Base-by-base conservation (phyloP, 2,797 vertebrate genomes). In the Periophthalmus magnuspinnatus region DNA sequence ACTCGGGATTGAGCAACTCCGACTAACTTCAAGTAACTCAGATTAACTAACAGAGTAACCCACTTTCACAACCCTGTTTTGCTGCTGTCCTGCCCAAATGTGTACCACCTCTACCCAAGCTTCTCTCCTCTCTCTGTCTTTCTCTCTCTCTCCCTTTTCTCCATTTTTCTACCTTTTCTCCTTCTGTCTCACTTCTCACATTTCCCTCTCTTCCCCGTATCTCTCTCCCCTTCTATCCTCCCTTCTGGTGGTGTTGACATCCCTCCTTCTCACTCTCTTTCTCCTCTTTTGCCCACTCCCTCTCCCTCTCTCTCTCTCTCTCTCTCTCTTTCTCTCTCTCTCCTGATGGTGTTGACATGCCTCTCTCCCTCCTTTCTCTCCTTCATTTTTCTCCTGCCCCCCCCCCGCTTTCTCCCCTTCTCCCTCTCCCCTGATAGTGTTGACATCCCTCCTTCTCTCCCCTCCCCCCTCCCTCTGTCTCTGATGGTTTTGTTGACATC, bases 21-120 rank as follows among this genome's bases (percentile, higher is more conserved):
- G 34, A 76, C 68, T 69, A 76, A 81, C 57, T 68, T 45, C 5
- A 69, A 47, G 69, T 74, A 74, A 0, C 71, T 4, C 2, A 3
- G 9, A 89, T 65, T 67, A n/a, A n/a, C n/a, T n/a, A n/a, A n/a
- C 48, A 7, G 33, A 76, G 70, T 69, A 74, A 82, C 56, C 67
- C 47, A 5, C 69, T 88, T 90, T 89, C 83, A 75, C 84, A 90
- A 90, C 72, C 22, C 7, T 81, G 76, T 78, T 85, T 72, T 81
- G 74, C 68, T 67, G 38, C 77, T 66, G 68, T 72, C 41, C 28
- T 28, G 28, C 28, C 67, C 76, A 36, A 45, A 28, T 28, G 28
- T 3, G 28, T 28, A 28, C 28, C 28, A 28, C 28, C 28, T 28
- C 28, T 28, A 28, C 28, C 14, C 41, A 58, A 56, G 55, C 68